Percentiles rank a stretch among this genome's conserved stretches.
phyloP scores from a whole-genome alignment of 2,113 vertebrate species.

The Triplophysa siluroides region DNA sequence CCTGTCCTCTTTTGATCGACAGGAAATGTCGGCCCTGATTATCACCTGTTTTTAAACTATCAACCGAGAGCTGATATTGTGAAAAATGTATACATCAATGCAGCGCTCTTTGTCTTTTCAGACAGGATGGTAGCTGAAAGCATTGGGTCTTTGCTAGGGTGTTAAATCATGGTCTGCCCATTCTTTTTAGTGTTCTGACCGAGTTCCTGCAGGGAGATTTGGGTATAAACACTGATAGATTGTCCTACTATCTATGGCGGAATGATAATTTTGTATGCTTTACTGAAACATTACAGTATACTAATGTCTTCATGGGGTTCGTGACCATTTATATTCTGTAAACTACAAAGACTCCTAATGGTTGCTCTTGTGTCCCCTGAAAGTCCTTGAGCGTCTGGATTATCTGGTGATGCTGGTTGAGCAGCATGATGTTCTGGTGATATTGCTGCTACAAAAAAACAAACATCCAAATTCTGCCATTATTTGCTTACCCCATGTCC shows the following conservation, averaged over 20 bases:
- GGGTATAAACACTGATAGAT: neutral
- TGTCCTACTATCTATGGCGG: neutral
- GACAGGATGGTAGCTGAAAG: neutral
- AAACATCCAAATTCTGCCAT: no score
- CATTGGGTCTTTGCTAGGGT: neutral
- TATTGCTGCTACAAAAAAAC: no score
- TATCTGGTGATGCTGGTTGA: no score
- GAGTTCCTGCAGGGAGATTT: neutral
- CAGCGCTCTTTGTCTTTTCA: neutral
- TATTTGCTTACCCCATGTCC: no score
- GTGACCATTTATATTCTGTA: neutral
- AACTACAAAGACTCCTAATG: neutral
- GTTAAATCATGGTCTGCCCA: neutral
- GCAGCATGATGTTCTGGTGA: no score
- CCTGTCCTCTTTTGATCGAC: no score
- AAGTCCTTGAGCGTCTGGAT: no score
- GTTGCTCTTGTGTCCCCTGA: no score
- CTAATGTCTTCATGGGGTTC: no score
- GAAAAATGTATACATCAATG: neutral
- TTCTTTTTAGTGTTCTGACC: neutral
- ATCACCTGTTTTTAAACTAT: no score
- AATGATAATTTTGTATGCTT: neutral
- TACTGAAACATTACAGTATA: neutral
- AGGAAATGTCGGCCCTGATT: no score
- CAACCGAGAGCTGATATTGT: no score